Evolutionary conservation across 2,797 vertebrate genomes (phyloP).

Genomic region (Streptopelia turtur): DNA sequence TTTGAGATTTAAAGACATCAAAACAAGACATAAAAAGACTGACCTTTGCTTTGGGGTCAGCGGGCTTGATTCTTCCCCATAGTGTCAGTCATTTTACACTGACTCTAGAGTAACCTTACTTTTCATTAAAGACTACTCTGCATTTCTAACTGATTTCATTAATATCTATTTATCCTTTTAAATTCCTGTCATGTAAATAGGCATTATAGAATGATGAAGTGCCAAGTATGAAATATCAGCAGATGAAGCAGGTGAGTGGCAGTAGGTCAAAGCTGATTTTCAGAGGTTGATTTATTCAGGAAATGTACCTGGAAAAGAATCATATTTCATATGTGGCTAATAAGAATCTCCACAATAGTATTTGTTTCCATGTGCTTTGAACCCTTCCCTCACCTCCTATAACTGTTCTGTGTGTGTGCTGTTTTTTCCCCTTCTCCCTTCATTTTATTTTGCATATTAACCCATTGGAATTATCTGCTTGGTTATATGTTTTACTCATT

Average conservation of each 20-base stretch:
- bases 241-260: neutral
- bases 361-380: neutral
- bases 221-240: neutral
- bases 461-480: neutral
- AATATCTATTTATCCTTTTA: neutral
- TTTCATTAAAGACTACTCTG: neutral
- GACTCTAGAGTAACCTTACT: neutral
- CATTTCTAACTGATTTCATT: neutral
- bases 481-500: neutral
- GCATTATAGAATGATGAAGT: neutral
- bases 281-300: neutral
- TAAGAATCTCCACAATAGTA: neutral
- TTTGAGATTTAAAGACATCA: neutral
- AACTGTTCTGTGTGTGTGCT: neutral
- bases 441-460: neutral
- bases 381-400: neutral
- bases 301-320: neutral
- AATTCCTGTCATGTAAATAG: neutral
- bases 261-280: neutral
- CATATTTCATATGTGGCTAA: neutral
- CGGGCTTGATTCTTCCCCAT: neutral
- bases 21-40: neutral
- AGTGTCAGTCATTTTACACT: neutral
- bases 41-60: neutral
- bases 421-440: neutral